Evolutionary conservation across 2,797 vertebrate species (phyloP), one percentile per base, ranked within the genome.

Genomic region (Pseudopleuronectes americanus): DNA sequence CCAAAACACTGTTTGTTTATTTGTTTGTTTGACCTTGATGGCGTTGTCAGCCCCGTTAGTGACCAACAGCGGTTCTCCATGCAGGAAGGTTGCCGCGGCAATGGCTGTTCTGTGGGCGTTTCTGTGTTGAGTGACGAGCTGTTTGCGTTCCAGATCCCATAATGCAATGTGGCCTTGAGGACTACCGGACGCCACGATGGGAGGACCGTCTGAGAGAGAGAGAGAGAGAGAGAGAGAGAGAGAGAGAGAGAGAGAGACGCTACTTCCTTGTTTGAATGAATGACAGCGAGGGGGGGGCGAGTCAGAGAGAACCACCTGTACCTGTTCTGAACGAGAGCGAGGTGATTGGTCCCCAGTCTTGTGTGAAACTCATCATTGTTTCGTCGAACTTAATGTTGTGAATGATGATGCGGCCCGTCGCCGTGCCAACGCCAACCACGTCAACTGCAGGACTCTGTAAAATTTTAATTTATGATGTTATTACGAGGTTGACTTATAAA

Each of bases 281-380:
- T 14, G 4, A 45, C 43, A 45, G 17, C 43, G 43, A 19, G 43
- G 4, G 4, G 4, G 43, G 43, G 53, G 16, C 10, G 6, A 4
- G 13, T 53, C 7, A 58, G 61, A 67, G 26, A 8, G 4, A 1
- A 22, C 17, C 33, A 21, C 38, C 6, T 38, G 31, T 62, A 97
- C 97, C 97, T 94, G 96, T 99, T 54, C 97, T 95, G 89, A 99
- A 99, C 68, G 96, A 95, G 64, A 99, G 93, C 2, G 96, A 92
- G 55, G 94, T 98, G 87, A 99, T 89, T 47, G 97, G 98, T 75
- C 98, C 98, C 97, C 97, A 99, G 83, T 99, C 98, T 83, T 99
- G 98, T 0, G 92, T 95, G 91, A 99, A 99, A 71, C 92, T 97
- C 96, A 99, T 98, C 71, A 99, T 81, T 1, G 94, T 96, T 92